Evolutionary conservation across 2,888 invertebrate genomes (phyloP), one percentile per base, ranked within the genome.

Genomic region (Saturnia japonica): DNA sequence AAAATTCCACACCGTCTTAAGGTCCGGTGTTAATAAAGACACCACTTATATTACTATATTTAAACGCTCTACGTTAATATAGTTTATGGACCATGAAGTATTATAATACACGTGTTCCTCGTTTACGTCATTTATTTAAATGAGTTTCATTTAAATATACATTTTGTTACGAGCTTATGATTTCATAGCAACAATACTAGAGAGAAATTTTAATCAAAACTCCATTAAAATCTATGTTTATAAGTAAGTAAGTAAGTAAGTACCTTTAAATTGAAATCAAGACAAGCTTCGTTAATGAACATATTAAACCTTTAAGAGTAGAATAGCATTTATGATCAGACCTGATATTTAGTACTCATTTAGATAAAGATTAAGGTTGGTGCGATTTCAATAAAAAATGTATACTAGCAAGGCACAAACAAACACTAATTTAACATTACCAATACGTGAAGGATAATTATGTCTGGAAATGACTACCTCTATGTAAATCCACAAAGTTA

Each of bases 61-160:
- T 11, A 40, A 40, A 28, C 7, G 9, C 7, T 19, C 40, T 40
- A 40, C 40, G n/a, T 40, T 40, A 64, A 64, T 64, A 40, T n/a
- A n/a, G 40, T 64, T 64, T 40, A 64, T 40, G 8, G 64, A 4
- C 64, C n/a, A 40, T 40, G 40, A 64, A 64, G 9, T 57, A 57
- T 16, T 57, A 57, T 64, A 64, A 64, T 64, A 64, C n/a, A 64
- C 40, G 40, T 40, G n/a, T 40, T 64, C 22, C n/a, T 62, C 16
- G 25, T 62, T 34, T 3, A 40, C 12, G n/a, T 40, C n/a, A n/a
- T 40, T 40, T n/a, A 40, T 14, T 40, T 40, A 64, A 64, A 64
- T 40, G 1, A 40, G 14, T 19, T 62, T 54, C 8, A 34, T 62
- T 62, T 34, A 62, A 62, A 62, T 34, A 62, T 64, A 40, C 40